Evolutionary conservation across 1,140 invertebrate genomes (phyloP).

Genomic region (Oedothorax gibbosus): DNA sequence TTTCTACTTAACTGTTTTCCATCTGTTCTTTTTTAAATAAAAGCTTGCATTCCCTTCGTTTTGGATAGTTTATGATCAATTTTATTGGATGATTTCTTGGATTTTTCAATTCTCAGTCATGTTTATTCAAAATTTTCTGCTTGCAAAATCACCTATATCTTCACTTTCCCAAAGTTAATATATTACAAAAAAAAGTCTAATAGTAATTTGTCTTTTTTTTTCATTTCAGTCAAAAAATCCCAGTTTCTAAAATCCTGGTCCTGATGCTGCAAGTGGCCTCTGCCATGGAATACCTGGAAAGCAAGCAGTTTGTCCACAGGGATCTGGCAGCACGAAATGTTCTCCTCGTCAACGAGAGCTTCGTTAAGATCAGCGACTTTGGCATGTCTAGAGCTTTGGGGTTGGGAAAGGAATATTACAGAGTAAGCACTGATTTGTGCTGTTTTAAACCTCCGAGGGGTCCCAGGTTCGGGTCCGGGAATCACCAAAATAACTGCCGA

Average conservation of each 20-base stretch:
- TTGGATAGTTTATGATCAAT: no score
- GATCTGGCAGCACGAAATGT: constrained; percentile 69
- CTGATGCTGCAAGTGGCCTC: constrained; percentile 69
- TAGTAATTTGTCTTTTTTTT: neutral
- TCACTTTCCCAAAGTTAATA: neutral
- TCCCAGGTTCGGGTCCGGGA: no score
- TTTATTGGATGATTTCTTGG: no score
- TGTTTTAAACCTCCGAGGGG: no score
- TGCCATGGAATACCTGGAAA: constrained; percentile 72
- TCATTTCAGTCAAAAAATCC: constrained; percentile 57
- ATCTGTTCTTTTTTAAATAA: no score
- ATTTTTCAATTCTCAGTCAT: no score
- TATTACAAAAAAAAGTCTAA: no score
- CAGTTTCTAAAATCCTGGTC: constrained; percentile 58
- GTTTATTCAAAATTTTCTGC: no score
- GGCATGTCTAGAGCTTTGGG: constrained; percentile 65
- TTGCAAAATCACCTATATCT: no score
- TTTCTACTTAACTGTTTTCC: no score
- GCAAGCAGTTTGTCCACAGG: constrained; percentile 69
- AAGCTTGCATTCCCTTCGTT: no score
- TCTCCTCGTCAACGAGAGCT: constrained; percentile 69
- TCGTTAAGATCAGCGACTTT: constrained; percentile 65
- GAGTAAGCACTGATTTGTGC: constrained; percentile 46
- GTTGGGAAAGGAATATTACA: constrained; percentile 65
- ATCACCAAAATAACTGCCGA: no score